Base-by-base conservation (phyloP, 2,797 vertebrate genomes). In the Takifugu rubripes region DNA sequence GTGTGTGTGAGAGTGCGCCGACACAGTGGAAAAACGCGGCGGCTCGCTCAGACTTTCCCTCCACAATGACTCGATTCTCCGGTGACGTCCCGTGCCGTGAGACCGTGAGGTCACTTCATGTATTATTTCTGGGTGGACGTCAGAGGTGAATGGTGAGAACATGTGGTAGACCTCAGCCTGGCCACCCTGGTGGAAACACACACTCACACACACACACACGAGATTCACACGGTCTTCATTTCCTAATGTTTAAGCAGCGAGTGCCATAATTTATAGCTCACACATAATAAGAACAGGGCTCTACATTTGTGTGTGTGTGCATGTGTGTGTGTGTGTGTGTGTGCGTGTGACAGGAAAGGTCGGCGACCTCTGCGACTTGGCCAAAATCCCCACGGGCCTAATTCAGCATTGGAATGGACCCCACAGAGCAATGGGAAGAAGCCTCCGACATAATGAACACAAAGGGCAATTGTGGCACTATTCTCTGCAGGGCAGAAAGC, bases 361-460 rank as follows among this genome's bases (percentile, higher is more conserved):
- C 86, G 70, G 68, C 65, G 89, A 91, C 91, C 90, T 84, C 79
- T 77, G 84, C 90, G 88, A 91, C 89, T 90, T 84, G 86, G 86
- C 85, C 84, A 85, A 91, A 91, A 91, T 91, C 90, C 91, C 91
- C 84, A 86, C 67, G 86, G 91, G 90, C 82, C 88, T 85, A 88
- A 87, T 91, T 91, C 89, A 83, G 78, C 77, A 17, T 60, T 81
- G 86, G 88, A 90, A 90, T 82, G 84, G 89, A 91, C 90, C 89
- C 87, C 90, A 90, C 90, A 90, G 84, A 45, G 89, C 87, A 90
- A 87, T 85, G 90, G 88, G 88, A 91, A 91, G 89, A 92, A 88
- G 88, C 86, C 81, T 83, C 78, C 69, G 76, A 88, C 90, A 90
- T 85, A 91, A 92, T 89, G 85, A 88, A 83, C 77, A 91, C 91